Conservation (phyloP, 2,888 invertebrate genomes). For the Pherbina coryleti region DNA sequence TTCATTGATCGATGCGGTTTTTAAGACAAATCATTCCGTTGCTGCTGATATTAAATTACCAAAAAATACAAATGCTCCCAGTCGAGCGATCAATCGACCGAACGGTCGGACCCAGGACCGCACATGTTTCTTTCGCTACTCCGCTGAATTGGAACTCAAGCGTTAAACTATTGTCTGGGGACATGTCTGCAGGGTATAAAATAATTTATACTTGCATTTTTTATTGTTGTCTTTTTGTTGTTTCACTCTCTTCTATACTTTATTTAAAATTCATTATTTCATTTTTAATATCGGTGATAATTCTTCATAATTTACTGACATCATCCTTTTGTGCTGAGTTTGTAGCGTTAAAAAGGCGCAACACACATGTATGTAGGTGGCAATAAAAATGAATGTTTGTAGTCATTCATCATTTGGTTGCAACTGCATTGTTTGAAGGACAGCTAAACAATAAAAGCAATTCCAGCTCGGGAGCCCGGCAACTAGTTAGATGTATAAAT, state of each 20-base stretch:
- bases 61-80: background rate
- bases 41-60: slow-evolving; percentile 23
- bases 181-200: background rate
- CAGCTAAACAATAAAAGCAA: slow-evolving; percentile 33
- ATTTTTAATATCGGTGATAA: slow-evolving; percentile 26
- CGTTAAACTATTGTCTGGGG: slow-evolving; percentile 6
- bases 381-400: slow-evolving; percentile 40
- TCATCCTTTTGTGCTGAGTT: slow-evolving; percentile 44
- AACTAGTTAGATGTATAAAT: slow-evolving; percentile 11
- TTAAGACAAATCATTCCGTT: slow-evolving; percentile 9
- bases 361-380: slow-evolving; percentile 44
- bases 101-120: background rate
- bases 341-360: slow-evolving; percentile 46
- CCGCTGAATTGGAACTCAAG: slow-evolving; percentile 6
- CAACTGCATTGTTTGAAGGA: slow-evolving; percentile 44
- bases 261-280: slow-evolving; percentile 10
- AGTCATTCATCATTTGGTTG: slow-evolving; percentile 51
- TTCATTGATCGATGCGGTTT: slow-evolving; percentile 13
- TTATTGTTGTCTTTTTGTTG: background rate
- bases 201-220: background rate
- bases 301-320: slow-evolving; percentile 44
- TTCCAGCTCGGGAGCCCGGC: slow-evolving; percentile 15
- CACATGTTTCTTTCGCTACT: background rate
- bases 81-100: background rate
- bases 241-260: background rate